Conservation (phyloP, 2,113 vertebrate genomes). For the Pipa parva region DNA sequence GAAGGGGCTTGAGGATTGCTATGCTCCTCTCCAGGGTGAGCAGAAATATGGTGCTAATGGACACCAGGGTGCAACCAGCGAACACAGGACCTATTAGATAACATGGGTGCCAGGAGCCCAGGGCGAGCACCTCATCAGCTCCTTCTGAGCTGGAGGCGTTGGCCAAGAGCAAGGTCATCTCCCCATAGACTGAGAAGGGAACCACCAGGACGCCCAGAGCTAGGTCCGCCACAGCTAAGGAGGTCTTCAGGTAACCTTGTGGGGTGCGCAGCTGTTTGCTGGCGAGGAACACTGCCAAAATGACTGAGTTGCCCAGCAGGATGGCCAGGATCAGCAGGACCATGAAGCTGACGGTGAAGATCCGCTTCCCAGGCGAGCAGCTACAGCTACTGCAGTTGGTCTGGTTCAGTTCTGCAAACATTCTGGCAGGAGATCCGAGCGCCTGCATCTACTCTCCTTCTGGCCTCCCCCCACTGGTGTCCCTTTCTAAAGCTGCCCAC, state of each 20-base stretch:
- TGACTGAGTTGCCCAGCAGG: constrained; percentile 64
- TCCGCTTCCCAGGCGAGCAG: constrained; percentile 58
- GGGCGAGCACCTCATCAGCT: constrained; percentile 54
- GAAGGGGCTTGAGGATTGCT: constrained; percentile 66
- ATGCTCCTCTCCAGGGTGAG: constrained; percentile 66
- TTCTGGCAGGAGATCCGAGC: constrained; percentile 29
- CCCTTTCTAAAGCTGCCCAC: too few relatives aligned
- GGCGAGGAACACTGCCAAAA: constrained; percentile 63
- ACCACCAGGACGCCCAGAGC: constrained; percentile 67
- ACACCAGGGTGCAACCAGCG: constrained; percentile 70
- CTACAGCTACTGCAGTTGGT: constrained; percentile 62
- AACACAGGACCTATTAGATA: constrained; percentile 64
- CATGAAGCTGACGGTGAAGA: constrained; percentile 66
- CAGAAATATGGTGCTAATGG: constrained; percentile 69
- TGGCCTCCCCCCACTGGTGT: not conserved
- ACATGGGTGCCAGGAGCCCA: constrained; percentile 62
- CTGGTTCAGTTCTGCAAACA: constrained; percentile 48
- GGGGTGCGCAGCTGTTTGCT: constrained; percentile 66
- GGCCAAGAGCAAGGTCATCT: constrained; percentile 57
- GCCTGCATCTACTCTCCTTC: not conserved
- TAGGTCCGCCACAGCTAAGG: constrained; percentile 66
- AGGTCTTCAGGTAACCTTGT: constrained; percentile 72
- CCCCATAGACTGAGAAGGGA: constrained; percentile 66
- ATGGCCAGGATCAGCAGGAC: constrained; percentile 59
- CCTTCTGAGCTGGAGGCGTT: constrained; percentile 52